These are phyloP conservation scores for Calameuta idolon DNA, from an alignment of 2,888 invertebrate genomes.

Conservation along the genomic window DNA sequence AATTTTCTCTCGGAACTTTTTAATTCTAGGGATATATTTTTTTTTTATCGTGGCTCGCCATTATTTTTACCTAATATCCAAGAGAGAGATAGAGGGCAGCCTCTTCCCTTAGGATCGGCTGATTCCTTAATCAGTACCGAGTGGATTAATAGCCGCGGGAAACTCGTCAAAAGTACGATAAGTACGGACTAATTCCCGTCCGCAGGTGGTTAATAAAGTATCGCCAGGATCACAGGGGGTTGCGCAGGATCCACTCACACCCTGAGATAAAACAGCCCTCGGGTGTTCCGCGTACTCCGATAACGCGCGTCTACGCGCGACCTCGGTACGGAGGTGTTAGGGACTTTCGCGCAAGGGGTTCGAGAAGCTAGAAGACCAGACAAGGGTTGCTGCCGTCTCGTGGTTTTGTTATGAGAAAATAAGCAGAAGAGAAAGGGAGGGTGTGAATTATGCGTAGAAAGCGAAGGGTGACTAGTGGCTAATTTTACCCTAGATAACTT, in stretches of 20 bases:
- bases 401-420: neutral
- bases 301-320: neutral
- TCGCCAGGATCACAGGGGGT: neutral
- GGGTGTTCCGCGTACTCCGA: neutral
- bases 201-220: neutral
- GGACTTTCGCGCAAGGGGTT: neutral
- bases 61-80: neutral
- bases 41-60: neutral
- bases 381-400: neutral
- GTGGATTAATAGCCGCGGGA: neutral
- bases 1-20: neutral
- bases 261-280: neutral
- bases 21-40: neutral
- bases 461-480: conserved; percentile 15
- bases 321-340: neutral
- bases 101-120: neutral
- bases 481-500: neutral
- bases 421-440: conserved; percentile 17
- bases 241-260: neutral
- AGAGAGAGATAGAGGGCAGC: neutral
- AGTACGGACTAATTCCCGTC: neutral
- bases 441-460: neutral
- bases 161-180: neutral
- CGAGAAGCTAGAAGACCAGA: neutral
- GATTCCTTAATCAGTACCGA: neutral